Evolutionary conservation across 2,888 invertebrate species (phyloP).

Genomic region (Biston betularia): DNA sequence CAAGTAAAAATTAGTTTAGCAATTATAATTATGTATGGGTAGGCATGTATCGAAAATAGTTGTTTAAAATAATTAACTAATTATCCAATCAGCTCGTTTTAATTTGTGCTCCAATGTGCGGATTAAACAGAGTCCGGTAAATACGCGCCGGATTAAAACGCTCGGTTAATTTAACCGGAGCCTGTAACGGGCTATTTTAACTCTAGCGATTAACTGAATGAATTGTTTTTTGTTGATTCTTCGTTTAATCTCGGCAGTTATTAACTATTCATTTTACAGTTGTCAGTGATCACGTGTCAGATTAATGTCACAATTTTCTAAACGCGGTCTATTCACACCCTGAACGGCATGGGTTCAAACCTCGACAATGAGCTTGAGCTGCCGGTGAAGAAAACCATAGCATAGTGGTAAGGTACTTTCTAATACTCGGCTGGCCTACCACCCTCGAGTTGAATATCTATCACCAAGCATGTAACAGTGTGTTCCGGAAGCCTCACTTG

Average conservation of each 20-base stretch:
- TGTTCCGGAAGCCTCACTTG: too few species aligned
- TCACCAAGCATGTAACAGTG: too few species aligned
- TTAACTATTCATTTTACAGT: neutral
- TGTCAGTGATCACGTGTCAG: neutral
- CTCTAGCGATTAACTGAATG: slow-evolving; percentile 54
- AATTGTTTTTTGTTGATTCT: slow-evolving; percentile 39
- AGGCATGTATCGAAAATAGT: neutral
- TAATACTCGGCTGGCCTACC: too few species aligned
- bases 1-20: too few species aligned
- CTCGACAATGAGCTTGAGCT: too few species aligned
- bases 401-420: too few species aligned
- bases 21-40: too few species aligned
- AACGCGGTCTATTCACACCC: too few species aligned
- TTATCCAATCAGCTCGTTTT: slow-evolving; percentile 32
- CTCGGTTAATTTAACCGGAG: slow-evolving; percentile 67
- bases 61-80: slow-evolving; percentile 34
- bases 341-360: too few species aligned
- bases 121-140: slow-evolving; percentile 44
- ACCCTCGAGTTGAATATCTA: too few species aligned
- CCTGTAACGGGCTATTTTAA: slow-evolving; percentile 60
- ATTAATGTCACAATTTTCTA: too few species aligned
- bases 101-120: slow-evolving; percentile 26
- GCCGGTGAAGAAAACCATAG: too few species aligned
- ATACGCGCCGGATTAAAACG: slow-evolving; percentile 64
- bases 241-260: slow-evolving; percentile 10